Base-by-base conservation (phyloP, 2,888 invertebrate genomes). In the Notodonta dromedarius region DNA sequence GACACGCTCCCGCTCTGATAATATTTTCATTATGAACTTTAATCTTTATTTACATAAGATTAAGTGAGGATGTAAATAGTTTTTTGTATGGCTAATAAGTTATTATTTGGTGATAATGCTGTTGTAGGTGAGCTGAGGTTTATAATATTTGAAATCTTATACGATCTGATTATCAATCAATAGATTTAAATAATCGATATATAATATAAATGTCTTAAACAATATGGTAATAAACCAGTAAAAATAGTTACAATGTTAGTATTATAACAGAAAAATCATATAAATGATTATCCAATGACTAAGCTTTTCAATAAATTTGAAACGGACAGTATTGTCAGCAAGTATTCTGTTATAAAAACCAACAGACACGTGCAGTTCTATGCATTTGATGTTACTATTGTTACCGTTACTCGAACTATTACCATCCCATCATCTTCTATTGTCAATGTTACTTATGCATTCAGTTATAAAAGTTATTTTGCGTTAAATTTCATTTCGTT, bases 1-100 rank as follows among this genome's bases (percentile, higher is more conserved):
- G 83, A 82, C 84, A 78, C 81, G 85, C 82, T 86, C 77, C 74
- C 79, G 77, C 70, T 79, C 77, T 79, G 73, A 78, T 82, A 77
- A 80, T 83, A 80, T 77, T 78, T 72, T 75, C 71, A 75, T 74
- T 66, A 76, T 67, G 60, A 78, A 76, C 60, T 70, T 76, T 69
- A 66, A 69, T 72, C 66, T 67, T 66, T 71, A 70, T 77, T 79
- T 70, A 71, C 60, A 66, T 66, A 64, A 62, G 53, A 57, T 62
- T 51, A 55, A 59, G 55, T 60, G 66, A 59, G 61, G 50, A 54
- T 24, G 58, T 42, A 61, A 63, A 58, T 60, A 61, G 55, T 60
- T 56, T 62, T 42, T 62, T 42, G 61, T 35, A 54, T 62, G 60
- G 55, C 48, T 46, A 63, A 48, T 59, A 53, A 65, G 63, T 60